Base-by-base conservation (phyloP, 2,113 vertebrate species). In the Laticauda laticaudata region DNA sequence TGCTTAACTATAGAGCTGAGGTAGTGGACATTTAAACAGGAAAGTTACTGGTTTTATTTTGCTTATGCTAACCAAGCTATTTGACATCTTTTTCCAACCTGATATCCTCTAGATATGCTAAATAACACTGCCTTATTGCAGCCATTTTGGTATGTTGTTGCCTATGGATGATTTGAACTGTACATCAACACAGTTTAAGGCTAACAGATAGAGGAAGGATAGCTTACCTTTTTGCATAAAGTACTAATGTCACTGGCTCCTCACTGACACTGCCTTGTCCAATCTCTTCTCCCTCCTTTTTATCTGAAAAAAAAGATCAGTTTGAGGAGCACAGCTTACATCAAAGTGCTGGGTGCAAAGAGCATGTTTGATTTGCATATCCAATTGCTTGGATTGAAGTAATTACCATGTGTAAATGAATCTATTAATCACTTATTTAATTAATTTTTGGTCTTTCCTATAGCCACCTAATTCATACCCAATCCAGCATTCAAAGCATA, bases 381-480 rank as follows among this genome's bases (percentile, higher is more conserved):
- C 92, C 0, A 0, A 1, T 96, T 96, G 93, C 95, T 96, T 93
- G 86, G 94, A 56, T 95, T 97, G 94, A 90, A 94, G 94, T 95
- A 96, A 96, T 95, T 96, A 96, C 93, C 94, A 96, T 96, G 95
- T 95, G 96, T 94, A 97, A 95, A 96, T n/a, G 4, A 93, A 23
- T 90, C 94, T 97, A 96, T 97, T 96, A 97, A 96, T 97, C 96
- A 97, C 96, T 96, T 96, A 97, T 97, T 97, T 97, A 97, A 95
- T 96, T 97, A 96, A 97, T 95, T 97, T 97, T 97, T 94, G 96
- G 96, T 95, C 94, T 95, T 96, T 96, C 93, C 95, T 96, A 96
- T 96, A 93, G 86, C 90, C 8, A 57, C 75, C 88, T 93, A 90
- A 93, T 90, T 90, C 92, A 93, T 93, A 86, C 88, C 88, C 92